These are phyloP conservation scores for Halcyon smyrnensis DNA, from an alignment of 2,797 vertebrate genomes.

Conservation along the genomic window DNA sequence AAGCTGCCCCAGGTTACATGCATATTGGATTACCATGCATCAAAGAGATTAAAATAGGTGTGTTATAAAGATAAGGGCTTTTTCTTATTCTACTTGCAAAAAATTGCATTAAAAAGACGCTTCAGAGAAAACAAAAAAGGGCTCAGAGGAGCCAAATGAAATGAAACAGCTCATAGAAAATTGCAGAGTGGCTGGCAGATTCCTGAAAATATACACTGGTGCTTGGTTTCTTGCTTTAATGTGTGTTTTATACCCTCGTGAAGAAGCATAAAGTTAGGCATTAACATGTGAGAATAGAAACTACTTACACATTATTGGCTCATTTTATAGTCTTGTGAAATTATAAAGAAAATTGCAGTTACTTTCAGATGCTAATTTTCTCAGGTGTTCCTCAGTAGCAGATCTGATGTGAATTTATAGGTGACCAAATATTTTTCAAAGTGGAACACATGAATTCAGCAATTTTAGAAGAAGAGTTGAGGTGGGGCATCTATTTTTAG, in stretches of 20 bases:
- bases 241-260: neutral
- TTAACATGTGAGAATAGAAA: neutral
- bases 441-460: neutral
- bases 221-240: slow-evolving; percentile 36
- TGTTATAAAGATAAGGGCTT: slow-evolving; percentile 75
- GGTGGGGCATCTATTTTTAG: neutral
- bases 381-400: neutral
- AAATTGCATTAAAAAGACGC: slow-evolving; percentile 63
- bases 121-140: slow-evolving; percentile 19
- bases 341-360: neutral
- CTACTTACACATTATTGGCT: slow-evolving; percentile 1
- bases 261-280: slow-evolving; percentile 15
- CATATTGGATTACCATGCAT: slow-evolving; percentile 80
- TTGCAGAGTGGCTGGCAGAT: slow-evolving; percentile 7
- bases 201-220: neutral
- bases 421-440: neutral
- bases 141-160: neutral
- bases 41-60: slow-evolving; percentile 77
- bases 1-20: slow-evolving; percentile 75
- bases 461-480: neutral
- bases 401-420: neutral
- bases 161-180: slow-evolving; percentile 9
- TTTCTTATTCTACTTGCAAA: slow-evolving; percentile 67
- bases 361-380: slow-evolving; percentile 1
- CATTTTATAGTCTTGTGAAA: slow-evolving; percentile 9